Conservation (phyloP, 2,888 invertebrate species). For the Epinotia bilunana region DNA sequence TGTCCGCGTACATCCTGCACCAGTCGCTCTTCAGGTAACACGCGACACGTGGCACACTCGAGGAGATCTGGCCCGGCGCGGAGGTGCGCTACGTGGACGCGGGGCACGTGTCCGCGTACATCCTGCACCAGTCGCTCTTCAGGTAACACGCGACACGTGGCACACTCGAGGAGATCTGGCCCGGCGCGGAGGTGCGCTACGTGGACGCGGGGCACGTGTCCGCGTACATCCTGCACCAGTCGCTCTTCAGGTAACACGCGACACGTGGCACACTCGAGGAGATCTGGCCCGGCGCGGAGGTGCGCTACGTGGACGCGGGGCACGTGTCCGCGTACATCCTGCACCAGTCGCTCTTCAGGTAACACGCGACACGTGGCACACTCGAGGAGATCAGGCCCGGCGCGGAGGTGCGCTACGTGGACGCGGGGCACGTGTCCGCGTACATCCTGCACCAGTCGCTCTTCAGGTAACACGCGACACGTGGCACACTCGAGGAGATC, state of each 20-base stretch:
- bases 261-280: constrained; percentile 88
- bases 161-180: constrained; percentile 95
- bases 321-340: constrained; percentile 96
- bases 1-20: constrained; percentile 94
- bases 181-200: constrained; percentile 94
- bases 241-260: constrained; percentile 90
- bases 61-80: constrained; percentile 96
- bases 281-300: constrained; percentile 96
- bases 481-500: constrained; percentile 90
- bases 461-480: constrained; percentile 88
- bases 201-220: constrained; percentile 95
- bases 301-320: constrained; percentile 94
- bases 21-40: constrained; percentile 93
- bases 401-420: constrained; percentile 93
- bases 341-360: constrained; percentile 95
- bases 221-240: constrained; percentile 94
- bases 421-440: constrained; percentile 95
- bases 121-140: constrained; percentile 94
- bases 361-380: constrained; percentile 76
- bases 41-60: constrained; percentile 85
- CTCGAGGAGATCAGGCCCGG: constrained; percentile 97
- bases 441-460: constrained; percentile 94
- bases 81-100: constrained; percentile 94
- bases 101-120: constrained; percentile 95
- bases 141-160: constrained; percentile 86